phyloP scores from a whole-genome alignment of 2,888 invertebrate species.

The Ochropleura plecta region DNA sequence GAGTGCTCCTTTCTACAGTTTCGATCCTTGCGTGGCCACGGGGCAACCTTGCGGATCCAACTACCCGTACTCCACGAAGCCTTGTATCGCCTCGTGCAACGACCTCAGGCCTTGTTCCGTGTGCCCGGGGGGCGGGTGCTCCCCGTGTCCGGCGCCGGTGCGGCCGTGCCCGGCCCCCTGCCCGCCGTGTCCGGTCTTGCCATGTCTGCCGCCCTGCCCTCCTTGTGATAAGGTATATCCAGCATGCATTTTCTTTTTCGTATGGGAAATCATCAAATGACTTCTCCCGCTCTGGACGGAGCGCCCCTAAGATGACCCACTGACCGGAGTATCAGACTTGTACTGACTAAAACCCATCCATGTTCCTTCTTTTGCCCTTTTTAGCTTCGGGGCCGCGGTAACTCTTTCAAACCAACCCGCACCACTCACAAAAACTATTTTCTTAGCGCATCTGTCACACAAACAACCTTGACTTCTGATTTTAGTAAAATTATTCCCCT shows the following conservation, averaged over 20 bases:
- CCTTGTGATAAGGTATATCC: slow-evolving; percentile 83
- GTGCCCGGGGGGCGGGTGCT: slow-evolving; percentile 87
- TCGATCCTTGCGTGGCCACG: slow-evolving; percentile 84
- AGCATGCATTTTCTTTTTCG: neutral
- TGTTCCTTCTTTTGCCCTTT: too few relatives aligned
- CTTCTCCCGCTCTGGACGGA: too few relatives aligned
- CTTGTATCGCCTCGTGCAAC: slow-evolving; percentile 81
- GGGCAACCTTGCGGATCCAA: slow-evolving; percentile 86
- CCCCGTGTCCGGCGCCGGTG: slow-evolving; percentile 86
- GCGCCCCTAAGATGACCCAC: too few relatives aligned
- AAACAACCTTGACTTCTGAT: slow-evolving; percentile 51
- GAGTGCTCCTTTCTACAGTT: slow-evolving; percentile 88
- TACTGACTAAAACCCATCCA: too few relatives aligned
- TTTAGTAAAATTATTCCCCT: slow-evolving; percentile 50
- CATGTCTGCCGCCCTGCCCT: slow-evolving; percentile 82
- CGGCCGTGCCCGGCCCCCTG: slow-evolving; percentile 83
- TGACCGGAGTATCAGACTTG: too few relatives aligned
- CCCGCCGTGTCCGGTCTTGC: slow-evolving; percentile 78
- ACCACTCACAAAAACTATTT: slow-evolving; percentile 22
- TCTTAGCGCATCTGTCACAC: slow-evolving; percentile 17
- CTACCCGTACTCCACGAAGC: slow-evolving; percentile 84
- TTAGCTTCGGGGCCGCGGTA: too few relatives aligned
- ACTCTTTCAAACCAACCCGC: too few relatives aligned
- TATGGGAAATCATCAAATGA: too few relatives aligned
- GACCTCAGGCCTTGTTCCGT: slow-evolving; percentile 81